Conservation (phyloP, 1,140 invertebrate species). For the Drosophila setifemur region DNA sequence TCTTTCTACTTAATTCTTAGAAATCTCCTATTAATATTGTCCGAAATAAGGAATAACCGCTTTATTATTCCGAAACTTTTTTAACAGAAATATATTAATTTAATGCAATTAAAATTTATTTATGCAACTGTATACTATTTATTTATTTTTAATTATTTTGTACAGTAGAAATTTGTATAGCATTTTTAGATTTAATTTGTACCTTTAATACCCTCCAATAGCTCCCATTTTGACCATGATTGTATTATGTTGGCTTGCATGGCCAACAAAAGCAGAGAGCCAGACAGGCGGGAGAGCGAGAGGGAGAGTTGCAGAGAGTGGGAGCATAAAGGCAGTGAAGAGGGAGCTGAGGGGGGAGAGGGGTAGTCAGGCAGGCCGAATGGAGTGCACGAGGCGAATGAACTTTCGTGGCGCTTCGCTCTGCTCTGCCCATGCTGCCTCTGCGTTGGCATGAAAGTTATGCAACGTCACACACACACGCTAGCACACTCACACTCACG, state of each 20-base stretch:
- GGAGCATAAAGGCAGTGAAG: neutral
- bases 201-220: too few species aligned
- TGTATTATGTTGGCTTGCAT: constrained; percentile 2
- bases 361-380: constrained; percentile 26
- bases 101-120: too few species aligned
- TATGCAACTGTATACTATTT: too few species aligned
- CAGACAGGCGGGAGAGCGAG: constrained; percentile 27
- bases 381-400: constrained; percentile 81
- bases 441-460: constrained; percentile 77
- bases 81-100: too few species aligned
- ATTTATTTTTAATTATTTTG: too few species aligned
- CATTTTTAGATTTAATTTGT: too few species aligned
- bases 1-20: too few species aligned
- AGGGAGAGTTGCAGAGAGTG: constrained; percentile 9
- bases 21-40: too few species aligned
- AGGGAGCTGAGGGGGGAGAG: constrained; percentile 7
- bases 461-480: constrained; percentile 65
- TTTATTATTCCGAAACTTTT: too few species aligned
- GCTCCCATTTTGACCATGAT: neutral
- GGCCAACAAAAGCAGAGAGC: constrained; percentile 44
- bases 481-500: constrained; percentile 17
- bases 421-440: too few species aligned
- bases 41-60: too few species aligned
- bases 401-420: constrained; percentile 75
- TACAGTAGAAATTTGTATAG: too few species aligned